These are phyloP conservation scores for Thunnus albacares DNA, from an alignment of 2,797 vertebrate species.

Conservation along the genomic window DNA sequence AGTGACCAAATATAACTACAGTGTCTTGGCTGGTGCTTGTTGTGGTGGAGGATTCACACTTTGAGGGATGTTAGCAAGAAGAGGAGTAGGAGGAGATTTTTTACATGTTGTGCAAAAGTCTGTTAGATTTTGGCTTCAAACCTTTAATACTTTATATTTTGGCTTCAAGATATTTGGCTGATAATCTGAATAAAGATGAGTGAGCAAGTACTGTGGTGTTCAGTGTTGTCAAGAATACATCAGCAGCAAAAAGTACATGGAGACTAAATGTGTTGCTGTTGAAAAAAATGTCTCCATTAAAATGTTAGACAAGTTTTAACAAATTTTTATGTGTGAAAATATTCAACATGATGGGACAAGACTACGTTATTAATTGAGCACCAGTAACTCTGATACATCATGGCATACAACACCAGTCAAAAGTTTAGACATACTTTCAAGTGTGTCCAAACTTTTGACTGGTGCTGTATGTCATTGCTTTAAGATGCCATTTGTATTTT, in stretches of 20 bases:
- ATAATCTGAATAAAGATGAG: conserved; percentile 11
- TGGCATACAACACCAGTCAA: not conserved
- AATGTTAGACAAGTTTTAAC: not conserved
- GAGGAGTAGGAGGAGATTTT: conserved; percentile 55
- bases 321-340: too few relatives aligned
- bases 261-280: not conserved
- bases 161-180: conserved; percentile 15
- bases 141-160: conserved; percentile 37
- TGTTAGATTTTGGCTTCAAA: conserved; percentile 44
- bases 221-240: not conserved
- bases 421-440: too few relatives aligned
- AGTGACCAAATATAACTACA: conserved; percentile 49
- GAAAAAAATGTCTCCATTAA: not conserved
- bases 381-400: not conserved
- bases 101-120: conserved; percentile 59
- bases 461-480: not conserved
- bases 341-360: too few relatives aligned
- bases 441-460: too few relatives aligned
- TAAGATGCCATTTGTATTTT: too few relatives aligned
- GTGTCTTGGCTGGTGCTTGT: conserved; percentile 52
- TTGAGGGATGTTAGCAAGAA: conserved; percentile 50
- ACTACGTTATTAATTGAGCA: too few relatives aligned
- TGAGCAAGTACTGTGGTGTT: not conserved
- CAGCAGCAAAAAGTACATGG: not conserved
- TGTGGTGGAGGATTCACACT: conserved; percentile 63